phyloP scores from a whole-genome alignment of 64 coral and sea anemone species.

The Hydrozoanthus tunicans region DNA sequence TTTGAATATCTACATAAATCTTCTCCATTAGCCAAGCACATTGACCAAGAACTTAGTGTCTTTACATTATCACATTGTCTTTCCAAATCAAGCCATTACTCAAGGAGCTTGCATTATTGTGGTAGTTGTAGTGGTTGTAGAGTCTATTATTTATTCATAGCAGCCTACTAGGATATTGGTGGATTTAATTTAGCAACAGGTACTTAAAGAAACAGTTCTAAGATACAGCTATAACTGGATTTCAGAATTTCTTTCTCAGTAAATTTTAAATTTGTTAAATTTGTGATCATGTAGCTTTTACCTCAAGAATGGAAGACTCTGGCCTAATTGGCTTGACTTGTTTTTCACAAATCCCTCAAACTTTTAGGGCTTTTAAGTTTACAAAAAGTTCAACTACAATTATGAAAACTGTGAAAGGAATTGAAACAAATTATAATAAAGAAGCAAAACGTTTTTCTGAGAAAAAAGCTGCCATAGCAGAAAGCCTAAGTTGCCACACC shows the following conservation, averaged over 20 bases:
- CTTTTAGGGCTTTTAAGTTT: too few species aligned
- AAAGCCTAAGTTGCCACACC: not conserved
- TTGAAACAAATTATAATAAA: not conserved
- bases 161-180: slow-evolving; percentile 24
- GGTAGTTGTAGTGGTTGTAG: slow-evolving; percentile 31
- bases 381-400: too few species aligned
- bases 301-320: too few species aligned
- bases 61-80: slow-evolving; percentile 29
- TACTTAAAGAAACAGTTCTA: slow-evolving; percentile 32
- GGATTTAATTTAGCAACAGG: slow-evolving; percentile 24
- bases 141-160: slow-evolving; percentile 81
- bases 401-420: not conserved
- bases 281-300: too few species aligned
- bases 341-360: too few species aligned
- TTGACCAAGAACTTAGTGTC: slow-evolving; percentile 32
- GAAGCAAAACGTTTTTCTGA: too few species aligned
- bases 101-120: slow-evolving; percentile 49
- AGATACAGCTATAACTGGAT: too few species aligned
- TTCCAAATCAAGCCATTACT: not conserved
- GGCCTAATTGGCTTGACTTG: too few species aligned
- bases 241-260: too few species aligned
- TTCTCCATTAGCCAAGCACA: slow-evolving; percentile 42
- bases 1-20: slow-evolving; percentile 4
- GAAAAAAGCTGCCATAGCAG: not conserved
- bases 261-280: too few species aligned